Base-by-base conservation (phyloP, 2,797 vertebrate genomes). In the Sebastiscus albofasciatus region DNA sequence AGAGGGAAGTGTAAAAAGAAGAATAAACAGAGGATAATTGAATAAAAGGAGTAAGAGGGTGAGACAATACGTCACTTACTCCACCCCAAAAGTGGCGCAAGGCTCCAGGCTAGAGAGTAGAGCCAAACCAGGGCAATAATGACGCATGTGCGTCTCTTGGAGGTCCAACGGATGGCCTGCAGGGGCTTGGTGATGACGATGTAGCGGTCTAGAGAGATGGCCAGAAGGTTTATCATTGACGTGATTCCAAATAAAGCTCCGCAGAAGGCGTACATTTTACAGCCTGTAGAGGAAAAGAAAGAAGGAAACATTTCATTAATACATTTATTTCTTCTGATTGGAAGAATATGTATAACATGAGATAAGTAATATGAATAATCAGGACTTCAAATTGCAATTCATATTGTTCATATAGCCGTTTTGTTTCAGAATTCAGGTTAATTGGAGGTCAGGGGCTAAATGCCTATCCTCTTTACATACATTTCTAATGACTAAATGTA, bases 41-140 rank as follows among this genome's bases (percentile, higher is more conserved):
- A 27, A 58, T n/a, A 31, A 33, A 74, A 77, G 2, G 5, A 13
- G 27, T 12, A 6, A 36, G 6, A 13, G 26, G 36, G 1, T n/a
- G 2, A 67, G 5, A 62, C 5, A 69, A 8, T 8, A n/a, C 39
- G 39, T 46, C 4, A 86, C 93, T 96, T 95, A 99, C 98, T 99
- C 98, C 97, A 99, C 77, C 98, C 98, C 87, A 99, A 94, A 90
- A 99, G 97, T 46, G 98, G 98, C 0, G 97, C 97, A 10, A 99
- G 96, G 80, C 97, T 99, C 98, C 98, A 99, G 59, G 95, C 96
- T 83, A 99, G 89, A 24, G 97, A 97, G 76, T 99, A 98, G 54
- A 98, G 80, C 97, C 98, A 99, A 80, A 98, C 94, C 34, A 96
- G 91, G 29, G 94, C 81, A 77, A 99, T 96, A 72, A 96, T 94